Percentiles rank a stretch among this genome's conserved stretches.
Evolutionary conservation across 30 jellyfish, hydroid and myxozoan species (phyloP).

Genomic region (Aurelia coerulea): DNA sequence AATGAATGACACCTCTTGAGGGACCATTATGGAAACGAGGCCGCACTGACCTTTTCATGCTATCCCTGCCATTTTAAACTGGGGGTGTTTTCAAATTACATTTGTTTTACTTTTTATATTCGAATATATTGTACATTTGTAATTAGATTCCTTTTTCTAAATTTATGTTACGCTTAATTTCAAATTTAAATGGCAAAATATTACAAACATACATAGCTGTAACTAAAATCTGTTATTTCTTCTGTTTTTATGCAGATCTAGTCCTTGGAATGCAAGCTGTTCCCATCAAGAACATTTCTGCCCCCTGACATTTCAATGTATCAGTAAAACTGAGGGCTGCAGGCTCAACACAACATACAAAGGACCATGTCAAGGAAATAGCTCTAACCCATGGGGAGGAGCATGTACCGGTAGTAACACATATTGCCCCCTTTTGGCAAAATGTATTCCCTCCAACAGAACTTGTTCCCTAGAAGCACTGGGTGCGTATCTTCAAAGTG

Average conservation of each 20-base stretch:
- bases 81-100: too few species aligned
- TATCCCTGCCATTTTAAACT: too few species aligned
- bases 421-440: constrained; percentile 50
- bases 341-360: constrained; percentile 25
- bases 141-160: too few species aligned
- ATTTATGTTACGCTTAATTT: too few species aligned
- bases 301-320: constrained; percentile 44
- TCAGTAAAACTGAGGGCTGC: constrained; percentile 15
- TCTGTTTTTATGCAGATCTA: neutral
- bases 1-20: too few species aligned
- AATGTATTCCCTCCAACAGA: constrained; percentile 25
- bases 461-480: constrained; percentile 21
- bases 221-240: too few species aligned
- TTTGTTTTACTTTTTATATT: too few species aligned
- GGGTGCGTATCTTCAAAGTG: constrained; percentile 7
- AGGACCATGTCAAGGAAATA: constrained; percentile 23
- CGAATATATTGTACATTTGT: too few species aligned
- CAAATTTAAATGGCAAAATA: too few species aligned
- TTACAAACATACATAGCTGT: too few species aligned
- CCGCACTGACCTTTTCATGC: too few species aligned
- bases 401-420: neutral
- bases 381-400: constrained; percentile 42
- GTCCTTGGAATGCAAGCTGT: constrained; percentile 57
- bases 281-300: constrained; percentile 31
- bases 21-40: too few species aligned